phyloP scores from a whole-genome alignment of 2,797 vertebrate species.

The Urosaurus nigricauda region DNA sequence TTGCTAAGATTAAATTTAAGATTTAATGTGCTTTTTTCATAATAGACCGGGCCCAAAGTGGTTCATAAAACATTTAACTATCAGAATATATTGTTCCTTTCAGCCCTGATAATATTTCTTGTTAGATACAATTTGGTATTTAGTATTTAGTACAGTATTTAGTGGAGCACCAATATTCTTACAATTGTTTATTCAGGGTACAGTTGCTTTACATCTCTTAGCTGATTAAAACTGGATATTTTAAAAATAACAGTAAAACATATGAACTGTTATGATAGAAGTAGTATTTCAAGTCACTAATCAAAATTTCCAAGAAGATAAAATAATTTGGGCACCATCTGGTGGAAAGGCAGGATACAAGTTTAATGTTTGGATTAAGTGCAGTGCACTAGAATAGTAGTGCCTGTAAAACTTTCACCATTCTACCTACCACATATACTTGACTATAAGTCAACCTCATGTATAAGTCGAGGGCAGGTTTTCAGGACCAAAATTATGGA shows the following conservation, averaged over 20 bases:
- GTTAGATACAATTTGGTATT: too few species aligned
- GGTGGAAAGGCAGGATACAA: not conserved
- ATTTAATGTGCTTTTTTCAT: not conserved
- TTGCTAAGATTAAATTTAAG: too few species aligned
- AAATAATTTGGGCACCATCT: not conserved
- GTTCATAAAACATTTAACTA: not conserved
- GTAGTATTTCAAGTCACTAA: not conserved
- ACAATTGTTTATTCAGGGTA: too few species aligned
- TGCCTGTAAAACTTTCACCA: not conserved
- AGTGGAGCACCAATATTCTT: too few species aligned
- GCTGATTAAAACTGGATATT: not conserved
- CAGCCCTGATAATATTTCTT: too few species aligned
- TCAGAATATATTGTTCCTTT: too few species aligned
- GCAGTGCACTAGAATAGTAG: too few species aligned
- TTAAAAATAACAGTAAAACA: not conserved
- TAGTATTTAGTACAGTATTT: too few species aligned
- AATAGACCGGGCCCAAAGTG: not conserved
- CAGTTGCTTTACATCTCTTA: not conserved
- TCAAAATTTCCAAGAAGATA: not conserved
- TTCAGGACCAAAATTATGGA: too few species aligned
- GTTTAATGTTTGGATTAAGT: not conserved
- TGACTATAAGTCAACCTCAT: too few species aligned
- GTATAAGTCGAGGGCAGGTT: too few species aligned
- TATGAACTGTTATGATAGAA: not conserved
- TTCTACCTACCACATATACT: not conserved